Conservation (phyloP, 2,888 invertebrate genomes). For the Brachyptera putata region DNA sequence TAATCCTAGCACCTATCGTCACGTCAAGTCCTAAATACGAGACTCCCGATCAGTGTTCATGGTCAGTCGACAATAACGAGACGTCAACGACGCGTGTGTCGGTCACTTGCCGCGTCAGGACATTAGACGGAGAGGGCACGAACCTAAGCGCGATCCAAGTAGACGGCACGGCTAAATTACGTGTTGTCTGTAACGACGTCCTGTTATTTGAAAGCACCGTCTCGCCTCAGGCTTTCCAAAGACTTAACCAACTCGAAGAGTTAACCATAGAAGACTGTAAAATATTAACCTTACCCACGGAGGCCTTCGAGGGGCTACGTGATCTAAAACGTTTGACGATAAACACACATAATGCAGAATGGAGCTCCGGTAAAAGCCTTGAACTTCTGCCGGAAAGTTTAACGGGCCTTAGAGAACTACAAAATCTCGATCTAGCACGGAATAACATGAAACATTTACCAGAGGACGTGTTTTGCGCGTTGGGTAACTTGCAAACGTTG, state of each 20-base stretch:
- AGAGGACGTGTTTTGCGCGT: slow-evolving; percentile 71
- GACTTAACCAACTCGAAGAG: slow-evolving; percentile 69
- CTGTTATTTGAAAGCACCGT: slow-evolving; percentile 75
- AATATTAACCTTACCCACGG: slow-evolving; percentile 67
- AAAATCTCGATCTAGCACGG: slow-evolving; percentile 72
- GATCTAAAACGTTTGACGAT: slow-evolving; percentile 74
- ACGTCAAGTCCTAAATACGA: slow-evolving; percentile 30
- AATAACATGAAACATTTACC: slow-evolving; percentile 80
- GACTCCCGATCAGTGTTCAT: slow-evolving; percentile 47
- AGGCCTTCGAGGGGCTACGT: slow-evolving; percentile 73
- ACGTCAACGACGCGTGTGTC: slow-evolving; percentile 48
- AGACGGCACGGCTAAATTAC: slow-evolving; percentile 68
- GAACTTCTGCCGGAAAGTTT: slow-evolving; percentile 69
- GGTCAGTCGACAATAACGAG: slow-evolving; percentile 49
- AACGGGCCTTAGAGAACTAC: slow-evolving; percentile 71
- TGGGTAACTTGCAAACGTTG: slow-evolving; percentile 73
- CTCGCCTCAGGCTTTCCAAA: slow-evolving; percentile 64
- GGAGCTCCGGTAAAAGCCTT: slow-evolving; percentile 65
- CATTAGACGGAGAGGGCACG: slow-evolving; percentile 64
- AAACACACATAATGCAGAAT: slow-evolving; percentile 74
- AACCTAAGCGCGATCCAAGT: slow-evolving; percentile 59
- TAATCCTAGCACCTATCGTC: neutral
- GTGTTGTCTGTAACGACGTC: slow-evolving; percentile 72
- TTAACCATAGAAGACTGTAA: slow-evolving; percentile 75
- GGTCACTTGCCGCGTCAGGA: slow-evolving; percentile 65